Percentiles rank a stretch among this genome's conserved stretches.
Conservation (phyloP, 2,113 vertebrate species). For the Platysteira castanea region DNA sequence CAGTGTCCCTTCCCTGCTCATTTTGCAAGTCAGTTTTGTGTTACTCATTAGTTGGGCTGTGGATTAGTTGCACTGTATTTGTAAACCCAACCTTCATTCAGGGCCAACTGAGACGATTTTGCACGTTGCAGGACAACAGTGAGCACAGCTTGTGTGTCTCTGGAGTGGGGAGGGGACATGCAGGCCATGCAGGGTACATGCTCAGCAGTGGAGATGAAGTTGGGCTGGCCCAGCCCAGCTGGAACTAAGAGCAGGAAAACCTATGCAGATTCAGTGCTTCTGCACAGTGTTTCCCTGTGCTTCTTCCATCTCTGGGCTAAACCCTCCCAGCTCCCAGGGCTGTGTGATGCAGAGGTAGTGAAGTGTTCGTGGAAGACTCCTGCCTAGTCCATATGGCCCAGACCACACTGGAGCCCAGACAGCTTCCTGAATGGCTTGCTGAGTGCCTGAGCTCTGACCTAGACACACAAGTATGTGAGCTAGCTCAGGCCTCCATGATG, state of each 20-base stretch:
- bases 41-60: not conserved
- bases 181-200: fast-evolving
- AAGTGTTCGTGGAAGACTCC: fast-evolving
- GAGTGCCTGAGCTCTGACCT: not conserved
- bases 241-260: not conserved
- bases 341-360: not conserved
- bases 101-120: not conserved
- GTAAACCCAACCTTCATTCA: not conserved
- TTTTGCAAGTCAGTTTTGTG: not conserved
- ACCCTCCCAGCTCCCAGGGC: not conserved
- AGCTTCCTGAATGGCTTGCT: not conserved
- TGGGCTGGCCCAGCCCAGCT: not conserved
- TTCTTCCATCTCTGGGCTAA: not conserved
- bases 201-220: not conserved
- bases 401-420: not conserved
- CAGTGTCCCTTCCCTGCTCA: not conserved
- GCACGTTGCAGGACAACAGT: not conserved
- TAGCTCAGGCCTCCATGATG: not conserved
- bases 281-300: not conserved
- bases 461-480: not conserved
- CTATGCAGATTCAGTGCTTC: fast-evolving
- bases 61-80: not conserved
- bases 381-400: not conserved
- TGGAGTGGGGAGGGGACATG: not conserved
- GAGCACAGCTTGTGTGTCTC: not conserved